Percentiles rank a stretch among this genome's conserved stretches.
phyloP scores from a whole-genome alignment of 2,113 vertebrate genomes.

The Gambusia affinis region DNA sequence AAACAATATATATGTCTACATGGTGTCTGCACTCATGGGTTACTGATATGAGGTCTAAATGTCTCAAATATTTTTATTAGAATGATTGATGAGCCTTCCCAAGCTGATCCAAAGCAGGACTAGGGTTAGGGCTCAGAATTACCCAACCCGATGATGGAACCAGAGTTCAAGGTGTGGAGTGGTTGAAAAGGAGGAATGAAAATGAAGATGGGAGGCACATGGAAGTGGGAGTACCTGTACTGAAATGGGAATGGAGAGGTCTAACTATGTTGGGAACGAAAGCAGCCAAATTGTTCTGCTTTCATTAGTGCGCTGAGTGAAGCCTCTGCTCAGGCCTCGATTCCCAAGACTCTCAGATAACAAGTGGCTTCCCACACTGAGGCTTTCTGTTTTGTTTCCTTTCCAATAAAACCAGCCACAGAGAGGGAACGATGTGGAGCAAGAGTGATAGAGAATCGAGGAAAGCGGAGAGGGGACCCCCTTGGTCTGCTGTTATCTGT shows the following conservation, averaged over 20 bases:
- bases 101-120: conserved; percentile 22
- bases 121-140: neutral
- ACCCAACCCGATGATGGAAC: conserved; percentile 18
- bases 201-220: conserved; percentile 37
- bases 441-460: conserved; percentile 72
- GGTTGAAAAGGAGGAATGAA: conserved; percentile 31
- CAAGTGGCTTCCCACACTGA: conserved; percentile 85
- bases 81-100: conserved; percentile 16
- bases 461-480: conserved; percentile 79
- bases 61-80: neutral
- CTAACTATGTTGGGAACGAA: conserved; percentile 82
- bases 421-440: conserved; percentile 46
- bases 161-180: conserved; percentile 34
- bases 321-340: conserved; percentile 79
- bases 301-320: conserved; percentile 87
- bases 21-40: neutral
- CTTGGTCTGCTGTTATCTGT: conserved; percentile 78
- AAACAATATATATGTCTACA: neutral
- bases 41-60: neutral
- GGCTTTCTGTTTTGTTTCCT: conserved; percentile 85
- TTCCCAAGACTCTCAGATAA: conserved; percentile 89
- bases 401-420: conserved; percentile 78
- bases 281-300: conserved; percentile 82
- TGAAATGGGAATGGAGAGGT: conserved; percentile 68
- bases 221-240: conserved; percentile 61